phyloP scores from a whole-genome alignment of 92 coral and sea anemone genomes.

The Phymanthus crucifer region DNA sequence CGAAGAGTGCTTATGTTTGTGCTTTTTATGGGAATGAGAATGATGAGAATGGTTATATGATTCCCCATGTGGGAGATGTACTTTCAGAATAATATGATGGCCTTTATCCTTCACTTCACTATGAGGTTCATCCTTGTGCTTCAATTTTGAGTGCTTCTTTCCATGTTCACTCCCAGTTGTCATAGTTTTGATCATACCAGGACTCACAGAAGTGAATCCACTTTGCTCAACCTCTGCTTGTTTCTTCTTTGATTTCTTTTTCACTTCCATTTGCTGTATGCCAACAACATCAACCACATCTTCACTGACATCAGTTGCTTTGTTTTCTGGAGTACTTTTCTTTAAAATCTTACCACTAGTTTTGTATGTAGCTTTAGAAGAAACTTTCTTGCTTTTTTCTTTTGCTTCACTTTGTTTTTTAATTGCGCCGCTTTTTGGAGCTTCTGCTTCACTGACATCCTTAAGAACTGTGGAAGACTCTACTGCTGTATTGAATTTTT shows the following conservation, averaged over 20 bases:
- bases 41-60: conserved; percentile 29
- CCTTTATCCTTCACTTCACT: conserved; percentile 66
- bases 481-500: background rate
- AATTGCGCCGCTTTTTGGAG: background rate
- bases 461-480: background rate
- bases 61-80: conserved; percentile 76
- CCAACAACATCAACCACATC: background rate
- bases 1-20: conserved; percentile 53
- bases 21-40: conserved; percentile 34
- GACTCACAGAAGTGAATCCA: background rate
- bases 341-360: background rate
- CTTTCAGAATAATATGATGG: conserved; percentile 83
- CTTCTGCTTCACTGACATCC: background rate
- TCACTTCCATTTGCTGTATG: background rate
- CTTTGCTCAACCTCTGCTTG: background rate
- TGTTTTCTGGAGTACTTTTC: background rate
- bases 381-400: conserved; percentile 8
- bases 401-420: conserved; percentile 16
- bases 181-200: background rate
- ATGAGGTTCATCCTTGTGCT: conserved; percentile 51
- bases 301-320: conserved; percentile 6
- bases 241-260: conserved; percentile 7
- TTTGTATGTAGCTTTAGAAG: background rate
- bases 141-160: conserved; percentile 62
- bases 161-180: conserved; percentile 7